Percentiles rank a stretch among this genome's conserved stretches.
phyloP scores from a whole-genome alignment of 2,113 vertebrate species.

The Zeus faber region DNA sequence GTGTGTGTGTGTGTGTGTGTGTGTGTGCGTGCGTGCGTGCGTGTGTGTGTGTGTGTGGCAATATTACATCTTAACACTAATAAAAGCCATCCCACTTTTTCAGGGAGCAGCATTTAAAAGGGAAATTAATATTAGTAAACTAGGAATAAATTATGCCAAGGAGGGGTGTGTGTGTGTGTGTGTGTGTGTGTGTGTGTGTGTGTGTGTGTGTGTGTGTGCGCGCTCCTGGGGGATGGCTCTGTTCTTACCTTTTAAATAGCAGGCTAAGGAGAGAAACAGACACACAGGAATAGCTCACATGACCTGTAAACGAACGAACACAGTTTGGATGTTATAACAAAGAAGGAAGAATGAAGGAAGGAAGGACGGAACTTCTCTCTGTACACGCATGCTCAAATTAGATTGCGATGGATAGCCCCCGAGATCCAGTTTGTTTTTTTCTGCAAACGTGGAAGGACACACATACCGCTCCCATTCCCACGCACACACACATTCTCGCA shows the following conservation, averaged over 20 bases:
- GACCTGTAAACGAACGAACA: background rate
- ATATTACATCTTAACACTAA: background rate
- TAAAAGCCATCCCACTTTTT: too few species aligned
- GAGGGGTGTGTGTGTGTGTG: background rate
- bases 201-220: constrained; percentile 21
- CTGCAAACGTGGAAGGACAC: too few species aligned
- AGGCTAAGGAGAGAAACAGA: constrained; percentile 28
- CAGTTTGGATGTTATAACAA: constrained; percentile 9
- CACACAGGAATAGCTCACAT: constrained; percentile 1
- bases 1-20: background rate
- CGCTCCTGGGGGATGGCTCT: constrained; percentile 20
- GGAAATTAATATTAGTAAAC: background rate
- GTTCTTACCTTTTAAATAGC: constrained; percentile 41
- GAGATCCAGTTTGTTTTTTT: too few species aligned
- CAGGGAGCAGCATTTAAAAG: background rate
- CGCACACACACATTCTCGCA: too few species aligned
- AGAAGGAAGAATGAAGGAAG: constrained; percentile 14
- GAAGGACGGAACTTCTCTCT: too few species aligned
- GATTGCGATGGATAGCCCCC: too few species aligned
- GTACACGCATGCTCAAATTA: too few species aligned
- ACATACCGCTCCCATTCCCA: too few species aligned
- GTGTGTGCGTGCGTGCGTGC: constrained; percentile 13
- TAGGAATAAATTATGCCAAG: constrained; percentile 14
- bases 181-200: constrained; percentile 38
- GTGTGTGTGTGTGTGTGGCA: background rate